A percentile compares a stretch with the other conserved stretches of the same genome.
Evolutionary conservation across 2,113 vertebrate genomes (phyloP).

Genomic region (Dolichotis patagonum): DNA sequence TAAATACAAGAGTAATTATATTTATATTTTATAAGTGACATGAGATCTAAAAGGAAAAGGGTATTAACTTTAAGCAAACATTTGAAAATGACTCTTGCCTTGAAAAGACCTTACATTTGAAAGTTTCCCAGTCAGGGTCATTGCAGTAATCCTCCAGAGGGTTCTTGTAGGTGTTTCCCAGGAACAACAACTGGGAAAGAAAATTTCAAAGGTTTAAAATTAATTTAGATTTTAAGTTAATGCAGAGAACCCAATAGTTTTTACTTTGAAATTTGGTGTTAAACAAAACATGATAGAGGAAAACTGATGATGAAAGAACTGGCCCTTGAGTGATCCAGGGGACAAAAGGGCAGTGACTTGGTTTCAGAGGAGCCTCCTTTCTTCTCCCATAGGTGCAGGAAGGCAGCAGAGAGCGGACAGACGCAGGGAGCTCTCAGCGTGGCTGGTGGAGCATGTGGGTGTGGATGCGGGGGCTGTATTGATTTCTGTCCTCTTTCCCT

Average conservation of each 20-base stretch:
- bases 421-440: neutral
- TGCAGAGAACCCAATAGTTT: neutral
- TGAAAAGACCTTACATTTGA: neutral
- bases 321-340: neutral
- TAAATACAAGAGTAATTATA: neutral
- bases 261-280: constrained; percentile 12
- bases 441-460: neutral
- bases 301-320: neutral
- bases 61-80: neutral
- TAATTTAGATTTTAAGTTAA: constrained; percentile 42
- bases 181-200: neutral
- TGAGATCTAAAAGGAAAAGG: neutral
- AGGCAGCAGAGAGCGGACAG: neutral
- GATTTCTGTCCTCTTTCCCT: neutral
- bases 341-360: neutral
- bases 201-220: neutral
- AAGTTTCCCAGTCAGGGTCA: neutral
- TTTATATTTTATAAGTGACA: neutral
- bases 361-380: neutral
- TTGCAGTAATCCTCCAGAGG: neutral
- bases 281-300: neutral
- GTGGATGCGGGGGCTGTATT: too few species aligned
- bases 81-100: neutral
- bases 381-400: fast-evolving
- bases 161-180: neutral